Conservation (phyloP, 2,888 invertebrate genomes). For the Watsonalla binaria region DNA sequence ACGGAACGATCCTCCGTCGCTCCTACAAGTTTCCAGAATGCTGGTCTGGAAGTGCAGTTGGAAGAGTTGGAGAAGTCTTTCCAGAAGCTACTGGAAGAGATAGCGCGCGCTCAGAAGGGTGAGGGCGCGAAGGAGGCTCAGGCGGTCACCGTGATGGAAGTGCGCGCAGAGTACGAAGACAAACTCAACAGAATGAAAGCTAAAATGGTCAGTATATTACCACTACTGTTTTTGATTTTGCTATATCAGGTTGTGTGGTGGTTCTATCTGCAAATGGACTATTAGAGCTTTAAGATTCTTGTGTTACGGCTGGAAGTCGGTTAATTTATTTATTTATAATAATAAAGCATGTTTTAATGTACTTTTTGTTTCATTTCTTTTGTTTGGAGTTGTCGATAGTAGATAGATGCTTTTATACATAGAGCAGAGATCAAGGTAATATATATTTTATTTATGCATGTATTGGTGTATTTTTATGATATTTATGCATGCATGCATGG, state of each 20-base stretch:
- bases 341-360: constrained; percentile 59
- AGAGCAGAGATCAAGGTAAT: constrained; percentile 48
- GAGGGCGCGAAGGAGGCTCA: constrained; percentile 46
- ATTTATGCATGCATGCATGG: neutral
- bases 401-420: constrained; percentile 25
- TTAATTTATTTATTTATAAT: constrained; percentile 33
- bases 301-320: constrained; percentile 46
- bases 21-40: constrained; percentile 48
- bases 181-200: constrained; percentile 88
- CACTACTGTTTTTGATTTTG: constrained; percentile 66
- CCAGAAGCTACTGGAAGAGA: constrained; percentile 57
- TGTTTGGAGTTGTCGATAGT: constrained; percentile 45
- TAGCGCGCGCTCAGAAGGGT: constrained; percentile 42
- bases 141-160: constrained; percentile 66
- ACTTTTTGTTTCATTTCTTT: constrained; percentile 66
- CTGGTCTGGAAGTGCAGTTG: constrained; percentile 58
- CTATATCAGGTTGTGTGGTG: constrained; percentile 73
- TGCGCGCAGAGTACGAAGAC: constrained; percentile 83
- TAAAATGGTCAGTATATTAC: constrained; percentile 85
- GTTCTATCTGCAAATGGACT: constrained; percentile 63
- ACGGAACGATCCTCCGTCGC: constrained; percentile 42
- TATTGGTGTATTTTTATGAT: constrained; percentile 7
- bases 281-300: constrained; percentile 40
- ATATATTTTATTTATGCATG: constrained; percentile 36
- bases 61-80: constrained; percentile 63